Evolutionary conservation across 53 echinoderm and acorn worm species (phyloP), one percentile per base, ranked within the genome.

Genomic region (Temnopleurus reevesii): DNA sequence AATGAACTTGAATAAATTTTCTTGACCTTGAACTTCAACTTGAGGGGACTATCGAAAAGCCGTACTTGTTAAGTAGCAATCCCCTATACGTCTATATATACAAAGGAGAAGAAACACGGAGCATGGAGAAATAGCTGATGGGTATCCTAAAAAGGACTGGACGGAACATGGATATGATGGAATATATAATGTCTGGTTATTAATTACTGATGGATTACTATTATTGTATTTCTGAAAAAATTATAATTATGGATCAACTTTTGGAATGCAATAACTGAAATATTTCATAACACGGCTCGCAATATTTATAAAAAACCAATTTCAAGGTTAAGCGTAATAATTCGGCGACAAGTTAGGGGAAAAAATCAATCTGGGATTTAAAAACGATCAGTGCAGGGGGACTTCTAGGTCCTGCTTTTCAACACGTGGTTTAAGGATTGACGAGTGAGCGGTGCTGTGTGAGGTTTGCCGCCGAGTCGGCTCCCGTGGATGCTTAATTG

Each of bases 351-450:
- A 80, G 51, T 80, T n/a, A 47, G 80, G 27, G 33, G 31, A 80
- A 79, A 79, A 79, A 79, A 79, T 79, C 79, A 79, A 79, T 79
- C 21, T 46, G 30, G 79, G 79, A 79, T 79, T 79, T 79, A 79
- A 79, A 79, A 79, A 17, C 79, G 46, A 79, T 79, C 79, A 79
- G 8, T 10, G 27, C 28, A 29, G 30, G 21, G n/a, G 27, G 24
- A 17, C 46, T 46, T 79, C n/a, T 46, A 79, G 49, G n/a, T 15
- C 49, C 45, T 41, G 49, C 25, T 66, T 81, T 87, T 87, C 88
- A 87, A 71, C 88, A 87, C 88, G 88, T 87, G 88, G 71, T 87
- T 25, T 25, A 51, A 66, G 88, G 29, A 28, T 87, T 87, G 88
- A 13, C 45, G 85, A 85, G 25, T 8, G 59, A 59, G 59, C 59